Evolutionary conservation across 2,797 vertebrate species (phyloP).

Genomic region (Sphenopsis melanotis): DNA sequence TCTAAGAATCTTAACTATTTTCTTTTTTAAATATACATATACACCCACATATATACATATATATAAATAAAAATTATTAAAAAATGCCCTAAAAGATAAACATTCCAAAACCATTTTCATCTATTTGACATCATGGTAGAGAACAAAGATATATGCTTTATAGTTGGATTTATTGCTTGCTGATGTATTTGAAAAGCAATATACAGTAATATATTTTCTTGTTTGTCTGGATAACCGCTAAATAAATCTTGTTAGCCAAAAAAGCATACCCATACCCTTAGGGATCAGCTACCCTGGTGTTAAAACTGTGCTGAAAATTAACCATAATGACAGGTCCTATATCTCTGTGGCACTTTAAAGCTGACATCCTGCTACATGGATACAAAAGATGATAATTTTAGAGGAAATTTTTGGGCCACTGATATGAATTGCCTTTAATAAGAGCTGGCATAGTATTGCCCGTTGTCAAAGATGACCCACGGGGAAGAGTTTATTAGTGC

Average conservation of each 20-base stretch:
- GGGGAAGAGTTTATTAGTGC: constrained; percentile 86
- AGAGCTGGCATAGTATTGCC: constrained; percentile 83
- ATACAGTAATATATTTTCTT: constrained; percentile 61
- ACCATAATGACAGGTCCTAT: constrained; percentile 79
- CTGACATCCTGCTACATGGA: constrained; percentile 80
- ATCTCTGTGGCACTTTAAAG: constrained; percentile 80
- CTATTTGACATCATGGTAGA: background rate
- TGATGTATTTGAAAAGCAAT: constrained; percentile 73
- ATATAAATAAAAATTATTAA: background rate
- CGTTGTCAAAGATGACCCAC: constrained; percentile 82
- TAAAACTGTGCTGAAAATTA: constrained; percentile 79
- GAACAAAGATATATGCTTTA: constrained; percentile 14
- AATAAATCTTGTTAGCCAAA: constrained; percentile 75
- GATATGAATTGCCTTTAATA: constrained; percentile 85
- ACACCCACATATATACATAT: background rate
- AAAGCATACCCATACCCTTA: constrained; percentile 54
- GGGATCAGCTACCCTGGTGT: constrained; percentile 69
- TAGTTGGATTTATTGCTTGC: constrained; percentile 32
- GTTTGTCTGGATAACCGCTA: constrained; percentile 68
- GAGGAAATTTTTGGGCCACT: constrained; percentile 87
- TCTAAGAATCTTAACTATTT: background rate
- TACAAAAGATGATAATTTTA: constrained; percentile 88
- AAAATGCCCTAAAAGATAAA: background rate
- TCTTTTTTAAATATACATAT: background rate
- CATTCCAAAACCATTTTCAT: constrained; percentile 1